Evolutionary conservation across 2,888 invertebrate species (phyloP).

Genomic region (Pseudolycoriella hygida): DNA sequence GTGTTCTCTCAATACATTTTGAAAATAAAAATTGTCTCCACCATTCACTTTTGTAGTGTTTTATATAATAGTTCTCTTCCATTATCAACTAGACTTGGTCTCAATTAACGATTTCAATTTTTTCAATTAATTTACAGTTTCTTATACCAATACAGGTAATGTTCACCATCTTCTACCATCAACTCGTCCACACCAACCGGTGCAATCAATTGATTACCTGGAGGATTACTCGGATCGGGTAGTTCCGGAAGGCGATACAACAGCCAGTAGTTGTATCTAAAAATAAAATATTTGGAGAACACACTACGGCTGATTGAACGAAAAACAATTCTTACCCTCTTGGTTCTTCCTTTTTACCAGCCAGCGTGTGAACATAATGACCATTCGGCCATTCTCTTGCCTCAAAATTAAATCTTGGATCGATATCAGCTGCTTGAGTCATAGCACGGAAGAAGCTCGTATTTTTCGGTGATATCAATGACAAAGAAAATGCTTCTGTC

Average conservation of each 20-base stretch:
- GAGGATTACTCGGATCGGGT: conserved; percentile 64
- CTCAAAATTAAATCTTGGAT: conserved; percentile 51
- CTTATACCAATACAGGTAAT: conserved; percentile 85
- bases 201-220: conserved; percentile 73
- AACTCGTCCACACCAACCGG: conserved; percentile 80
- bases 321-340: conserved; percentile 20
- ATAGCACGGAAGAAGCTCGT: conserved; percentile 54
- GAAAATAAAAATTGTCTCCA: too few species aligned
- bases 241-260: conserved; percentile 64
- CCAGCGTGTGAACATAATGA: conserved; percentile 76
- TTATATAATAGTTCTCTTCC: too few species aligned
- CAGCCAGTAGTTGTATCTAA: conserved; percentile 75
- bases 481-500: conserved; percentile 61
- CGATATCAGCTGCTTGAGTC: conserved; percentile 69
- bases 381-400: conserved; percentile 86
- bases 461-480: conserved; percentile 54
- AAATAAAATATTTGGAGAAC: neutral
- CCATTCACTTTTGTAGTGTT: too few species aligned
- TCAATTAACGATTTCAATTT: too few species aligned
- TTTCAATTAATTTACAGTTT: conserved; percentile 44
- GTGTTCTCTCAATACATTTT: too few species aligned
- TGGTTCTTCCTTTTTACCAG: conserved; percentile 29
- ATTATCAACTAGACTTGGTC: too few species aligned
- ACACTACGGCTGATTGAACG: neutral
- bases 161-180: conserved; percentile 71